Evolutionary conservation across 2,888 invertebrate genomes (phyloP).

Genomic region (Podabrus alpinus): DNA sequence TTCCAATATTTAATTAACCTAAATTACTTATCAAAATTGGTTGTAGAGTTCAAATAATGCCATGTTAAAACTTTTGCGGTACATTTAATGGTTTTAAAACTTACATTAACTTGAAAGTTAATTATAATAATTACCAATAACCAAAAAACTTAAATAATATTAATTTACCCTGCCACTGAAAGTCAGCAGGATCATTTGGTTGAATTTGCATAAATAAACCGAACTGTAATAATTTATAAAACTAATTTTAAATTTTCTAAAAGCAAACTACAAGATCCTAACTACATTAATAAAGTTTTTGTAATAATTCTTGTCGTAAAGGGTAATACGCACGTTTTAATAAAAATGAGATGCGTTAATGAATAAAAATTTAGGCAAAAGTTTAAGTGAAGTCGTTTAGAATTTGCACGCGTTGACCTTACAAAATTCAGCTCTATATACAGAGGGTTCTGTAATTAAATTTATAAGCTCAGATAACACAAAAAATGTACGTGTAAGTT

Average conservation of each 20-base stretch:
- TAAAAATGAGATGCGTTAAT: background rate
- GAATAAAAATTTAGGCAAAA: background rate
- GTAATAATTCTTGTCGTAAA: background rate
- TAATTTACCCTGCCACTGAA: background rate
- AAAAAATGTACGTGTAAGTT: background rate
- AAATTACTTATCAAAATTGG: no score
- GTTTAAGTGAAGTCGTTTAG: background rate
- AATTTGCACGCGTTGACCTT: background rate
- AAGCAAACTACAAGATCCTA: background rate
- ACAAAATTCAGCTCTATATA: background rate
- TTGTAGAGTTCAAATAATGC: no score
- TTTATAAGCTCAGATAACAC: background rate
- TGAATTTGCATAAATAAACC: background rate
- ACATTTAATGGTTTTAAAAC: no score
- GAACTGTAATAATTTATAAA: background rate
- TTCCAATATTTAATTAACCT: no score
- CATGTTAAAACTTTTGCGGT: no score
- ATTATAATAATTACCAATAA: no score
- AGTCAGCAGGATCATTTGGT: background rate
- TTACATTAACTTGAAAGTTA: no score
- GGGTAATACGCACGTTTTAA: background rate
- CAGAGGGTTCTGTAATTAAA: background rate
- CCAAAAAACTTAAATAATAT: no score
- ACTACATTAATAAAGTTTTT: background rate
- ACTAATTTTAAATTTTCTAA: background rate